Base-by-base conservation (phyloP, 2,888 invertebrate genomes). In the Brachynemurus nebulosus region DNA sequence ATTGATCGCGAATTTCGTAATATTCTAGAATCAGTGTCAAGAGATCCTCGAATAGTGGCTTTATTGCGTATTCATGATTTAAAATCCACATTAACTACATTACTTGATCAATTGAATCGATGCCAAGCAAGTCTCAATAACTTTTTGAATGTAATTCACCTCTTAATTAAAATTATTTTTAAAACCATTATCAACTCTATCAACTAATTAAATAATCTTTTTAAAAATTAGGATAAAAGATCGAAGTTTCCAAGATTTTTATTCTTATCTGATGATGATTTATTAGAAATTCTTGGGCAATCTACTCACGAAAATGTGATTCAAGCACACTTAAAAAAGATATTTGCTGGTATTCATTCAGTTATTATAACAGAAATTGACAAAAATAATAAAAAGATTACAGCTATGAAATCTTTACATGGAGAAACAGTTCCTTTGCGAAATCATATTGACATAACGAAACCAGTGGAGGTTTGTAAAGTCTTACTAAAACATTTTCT, bases 191-290 rank as follows among this genome's bases (percentile, higher is more conserved):
- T n/a, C n/a, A n/a, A n/a, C n/a, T n/a, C n/a, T n/a, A n/a, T n/a
- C n/a, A n/a, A n/a, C n/a, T n/a, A n/a, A n/a, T n/a, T n/a, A n/a
- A n/a, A n/a, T n/a, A n/a, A n/a, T n/a, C n/a, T 47, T 51, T 41
- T 19, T 46, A 40, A n/a, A 47, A 59, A 58, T 36, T 63, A 93
- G 89, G 90, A 91, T 54, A 98, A 97, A 65, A 76, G 98, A 33
- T 80, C 85, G 1, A 74, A 80, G 40, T 99, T 98, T 66, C 95
- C 98, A 6, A 72, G 98, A 47, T 86, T 99, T 55, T 92, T 96
- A 61, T 98, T 98, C 62, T 72, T 99, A 50, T 95, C 95, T 47
- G 97, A 99, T 59, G 98, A 98, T 58, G 98, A 99, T 64, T 70
- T 98, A 44, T 67, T 98, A 45, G 97, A 98, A 69, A 77, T 98